phyloP scores from a whole-genome alignment of 2,888 invertebrate species.

The Poecilobothrus nobilitatus region DNA sequence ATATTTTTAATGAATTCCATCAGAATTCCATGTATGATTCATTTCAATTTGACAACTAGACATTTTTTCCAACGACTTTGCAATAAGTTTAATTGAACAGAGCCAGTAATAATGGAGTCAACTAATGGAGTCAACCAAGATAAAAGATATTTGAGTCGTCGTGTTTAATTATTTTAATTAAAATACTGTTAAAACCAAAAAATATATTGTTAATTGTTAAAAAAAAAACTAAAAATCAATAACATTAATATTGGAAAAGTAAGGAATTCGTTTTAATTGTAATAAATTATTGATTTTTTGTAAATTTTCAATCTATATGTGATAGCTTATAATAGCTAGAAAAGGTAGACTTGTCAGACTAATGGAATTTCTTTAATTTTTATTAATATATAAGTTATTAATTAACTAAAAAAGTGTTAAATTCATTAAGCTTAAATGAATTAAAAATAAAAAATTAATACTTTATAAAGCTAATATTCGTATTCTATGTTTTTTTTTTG shows the following conservation, averaged over 20 bases:
- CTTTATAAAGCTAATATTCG: neutral
- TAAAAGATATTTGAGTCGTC: neutral
- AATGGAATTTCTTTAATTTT: conserved; percentile 3
- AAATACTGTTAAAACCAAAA: neutral
- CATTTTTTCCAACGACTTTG: neutral
- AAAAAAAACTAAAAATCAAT: neutral
- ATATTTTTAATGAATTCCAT: no score
- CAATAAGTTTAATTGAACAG: no score
- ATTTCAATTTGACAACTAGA: neutral
- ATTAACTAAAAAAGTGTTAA: neutral
- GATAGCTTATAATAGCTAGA: neutral
- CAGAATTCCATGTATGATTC: no score
- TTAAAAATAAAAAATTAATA: neutral
- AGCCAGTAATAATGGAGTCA: neutral
- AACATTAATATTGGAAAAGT: neutral
- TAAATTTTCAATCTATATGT: neutral
- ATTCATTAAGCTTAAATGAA: neutral
- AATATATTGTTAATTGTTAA: neutral
- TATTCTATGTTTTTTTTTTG: neutral
- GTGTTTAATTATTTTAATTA: neutral
- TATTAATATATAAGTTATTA: neutral
- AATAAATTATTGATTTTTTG: neutral
- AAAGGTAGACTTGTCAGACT: neutral
- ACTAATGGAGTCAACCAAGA: no score
- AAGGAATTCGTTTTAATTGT: neutral